These are phyloP conservation scores for Acromyrmex charruanus DNA, from an alignment of 1,140 invertebrate species.

Conservation along the genomic window DNA sequence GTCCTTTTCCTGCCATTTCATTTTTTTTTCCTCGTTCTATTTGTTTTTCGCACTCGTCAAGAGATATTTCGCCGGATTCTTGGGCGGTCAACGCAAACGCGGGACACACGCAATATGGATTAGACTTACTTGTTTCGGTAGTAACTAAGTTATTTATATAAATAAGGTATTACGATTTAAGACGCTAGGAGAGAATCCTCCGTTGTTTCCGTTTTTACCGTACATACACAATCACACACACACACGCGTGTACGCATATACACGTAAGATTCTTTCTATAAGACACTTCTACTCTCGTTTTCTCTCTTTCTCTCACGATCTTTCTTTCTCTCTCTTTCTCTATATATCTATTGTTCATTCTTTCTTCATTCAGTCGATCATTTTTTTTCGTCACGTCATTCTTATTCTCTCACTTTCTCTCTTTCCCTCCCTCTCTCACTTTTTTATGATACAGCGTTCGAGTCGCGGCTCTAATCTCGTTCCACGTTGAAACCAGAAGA, in stretches of 20 bases:
- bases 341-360: not conserved
- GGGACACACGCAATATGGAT: conserved; percentile 81
- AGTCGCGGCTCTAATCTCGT: conserved; percentile 55
- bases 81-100: conserved; percentile 76
- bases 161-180: conserved; percentile 82
- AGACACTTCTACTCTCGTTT: conserved; percentile 34
- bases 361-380: conserved; percentile 29
- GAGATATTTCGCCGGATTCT: conserved; percentile 59
- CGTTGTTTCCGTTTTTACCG: conserved; percentile 55
- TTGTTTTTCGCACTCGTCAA: not conserved
- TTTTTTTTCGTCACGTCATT: conserved; percentile 4
- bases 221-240: not conserved
- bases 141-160: conserved; percentile 83
- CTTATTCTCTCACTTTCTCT: conserved; percentile 28
- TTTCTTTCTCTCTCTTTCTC: not conserved
- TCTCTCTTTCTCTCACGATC: not conserved
- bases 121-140: conserved; percentile 81
- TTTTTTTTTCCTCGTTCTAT: conserved; percentile 16
- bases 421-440: conserved; percentile 31
- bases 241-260: conserved; percentile 2
- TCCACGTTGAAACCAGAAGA: conserved; percentile 16
- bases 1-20: conserved; percentile 43
- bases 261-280: not conserved
- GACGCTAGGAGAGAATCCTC: conserved; percentile 78
- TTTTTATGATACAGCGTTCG: conserved; percentile 69